Percentiles rank a stretch among this genome's conserved stretches.
Evolutionary conservation across 2,797 vertebrate genomes (phyloP).

Genomic region (Sebastiscus tertius): DNA sequence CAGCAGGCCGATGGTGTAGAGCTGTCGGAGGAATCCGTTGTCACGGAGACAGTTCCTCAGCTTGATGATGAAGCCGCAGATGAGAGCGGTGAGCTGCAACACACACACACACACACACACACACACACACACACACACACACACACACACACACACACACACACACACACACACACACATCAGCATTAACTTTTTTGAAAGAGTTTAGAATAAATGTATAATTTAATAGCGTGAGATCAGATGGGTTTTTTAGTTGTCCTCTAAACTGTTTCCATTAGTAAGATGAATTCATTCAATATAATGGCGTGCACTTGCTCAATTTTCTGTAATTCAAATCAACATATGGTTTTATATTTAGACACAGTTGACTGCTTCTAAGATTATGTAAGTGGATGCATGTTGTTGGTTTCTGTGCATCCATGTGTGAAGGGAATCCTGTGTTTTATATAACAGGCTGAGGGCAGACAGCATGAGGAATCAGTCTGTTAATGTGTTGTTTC

Average conservation of each 20-base stretch:
- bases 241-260: not conserved
- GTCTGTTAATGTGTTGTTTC: not conserved
- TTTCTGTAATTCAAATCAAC: not conserved
- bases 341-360: slow-evolving; percentile 16
- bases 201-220: not conserved
- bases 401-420: not conserved
- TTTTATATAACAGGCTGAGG: not conserved
- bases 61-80: slow-evolving; percentile 96
- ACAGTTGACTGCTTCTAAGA: not conserved
- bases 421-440: not conserved
- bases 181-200: not conserved
- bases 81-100: slow-evolving; percentile 91
- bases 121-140: not conserved
- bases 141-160: not conserved
- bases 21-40: slow-evolving; percentile 93
- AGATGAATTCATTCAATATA: not conserved
- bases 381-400: slow-evolving; percentile 1
- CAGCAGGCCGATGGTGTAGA: slow-evolving; percentile 96
- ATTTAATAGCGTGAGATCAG: not conserved
- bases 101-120: not conserved
- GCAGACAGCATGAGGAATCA: not conserved
- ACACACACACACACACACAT: not conserved
- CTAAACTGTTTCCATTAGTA: not conserved
- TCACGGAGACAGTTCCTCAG: slow-evolving; percentile 96
- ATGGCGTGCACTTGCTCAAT: not conserved